Percentiles rank a stretch among this genome's conserved stretches.
phyloP scores from a whole-genome alignment of 1,140 invertebrate genomes.

The Ceratina australensis region DNA sequence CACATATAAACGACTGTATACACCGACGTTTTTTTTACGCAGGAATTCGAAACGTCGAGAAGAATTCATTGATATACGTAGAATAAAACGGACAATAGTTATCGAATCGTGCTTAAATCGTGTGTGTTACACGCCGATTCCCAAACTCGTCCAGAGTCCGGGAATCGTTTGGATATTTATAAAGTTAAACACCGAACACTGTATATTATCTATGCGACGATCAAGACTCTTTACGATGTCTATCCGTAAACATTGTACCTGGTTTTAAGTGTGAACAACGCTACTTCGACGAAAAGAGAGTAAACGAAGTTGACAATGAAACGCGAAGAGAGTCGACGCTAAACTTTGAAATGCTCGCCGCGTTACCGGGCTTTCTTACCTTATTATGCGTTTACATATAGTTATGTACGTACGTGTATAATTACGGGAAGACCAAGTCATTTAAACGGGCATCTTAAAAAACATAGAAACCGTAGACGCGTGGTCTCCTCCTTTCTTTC shows the following conservation, averaged over 20 bases:
- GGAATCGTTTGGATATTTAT: conserved; percentile 33
- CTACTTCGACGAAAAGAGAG: conserved; percentile 8
- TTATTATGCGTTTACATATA: conserved; percentile 6
- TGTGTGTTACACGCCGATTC: conserved; percentile 11
- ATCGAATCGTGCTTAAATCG: conserved; percentile 38
- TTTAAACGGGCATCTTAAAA: conserved; percentile 8
- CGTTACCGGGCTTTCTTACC: neutral
- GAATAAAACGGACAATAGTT: conserved; percentile 29
- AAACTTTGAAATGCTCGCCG: conserved; percentile 18
- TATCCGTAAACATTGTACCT: conserved; percentile 62
- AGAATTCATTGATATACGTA: conserved; percentile 24
- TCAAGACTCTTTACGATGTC: conserved; percentile 41
- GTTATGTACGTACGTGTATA: too few species aligned
- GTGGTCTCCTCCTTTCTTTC: neutral
- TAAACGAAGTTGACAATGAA: conserved; percentile 8
- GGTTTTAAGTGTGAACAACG: conserved; percentile 57
- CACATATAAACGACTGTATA: conserved; percentile 53
- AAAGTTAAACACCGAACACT: conserved; percentile 62
- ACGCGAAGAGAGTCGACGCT: neutral
- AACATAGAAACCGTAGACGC: conserved; percentile 9
- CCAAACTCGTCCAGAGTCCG: conserved; percentile 38
- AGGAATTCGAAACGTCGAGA: conserved; percentile 19
- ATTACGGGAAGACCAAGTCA: conserved; percentile 41
- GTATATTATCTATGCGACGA: conserved; percentile 57
- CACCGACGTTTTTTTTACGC: conserved; percentile 36